phyloP scores from a whole-genome alignment of 2,113 vertebrate genomes.

The Danionella cerebrum region DNA sequence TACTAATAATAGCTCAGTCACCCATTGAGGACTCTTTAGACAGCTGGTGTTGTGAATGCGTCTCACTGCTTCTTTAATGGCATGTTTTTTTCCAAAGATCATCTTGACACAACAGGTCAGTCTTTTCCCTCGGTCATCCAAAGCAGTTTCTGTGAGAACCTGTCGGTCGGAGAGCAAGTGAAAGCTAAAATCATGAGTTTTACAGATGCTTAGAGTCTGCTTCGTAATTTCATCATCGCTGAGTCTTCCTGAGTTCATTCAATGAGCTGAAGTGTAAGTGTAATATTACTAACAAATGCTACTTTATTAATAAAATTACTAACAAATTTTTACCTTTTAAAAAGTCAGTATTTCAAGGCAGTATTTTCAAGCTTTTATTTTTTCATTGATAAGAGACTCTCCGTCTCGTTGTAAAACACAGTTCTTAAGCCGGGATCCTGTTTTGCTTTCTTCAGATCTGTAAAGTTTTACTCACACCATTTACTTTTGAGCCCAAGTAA shows the following conservation, averaged over 20 bases:
- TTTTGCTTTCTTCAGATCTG: too few relatives aligned
- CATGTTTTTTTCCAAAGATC: slow-evolving; percentile 30
- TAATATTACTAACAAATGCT: too few relatives aligned
- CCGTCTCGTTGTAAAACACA: too few relatives aligned
- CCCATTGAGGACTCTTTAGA: slow-evolving; percentile 32
- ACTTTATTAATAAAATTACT: too few relatives aligned
- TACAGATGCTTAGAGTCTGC: neutral
- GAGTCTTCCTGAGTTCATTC: neutral
- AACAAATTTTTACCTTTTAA: too few relatives aligned
- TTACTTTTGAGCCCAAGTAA: too few relatives aligned
- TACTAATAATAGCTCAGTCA: slow-evolving; percentile 52
- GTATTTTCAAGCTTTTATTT: too few relatives aligned
- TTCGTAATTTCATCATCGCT: neutral
- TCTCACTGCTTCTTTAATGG: slow-evolving; percentile 7
- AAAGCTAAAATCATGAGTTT: neutral
- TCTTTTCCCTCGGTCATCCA: slow-evolving; percentile 8
- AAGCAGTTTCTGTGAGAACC: neutral
- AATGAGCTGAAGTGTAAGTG: too few relatives aligned
- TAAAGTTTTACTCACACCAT: too few relatives aligned
- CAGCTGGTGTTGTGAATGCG: slow-evolving; percentile 53
- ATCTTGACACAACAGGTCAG: slow-evolving; percentile 27
- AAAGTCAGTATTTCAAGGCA: too few relatives aligned
- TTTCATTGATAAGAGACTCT: too few relatives aligned
- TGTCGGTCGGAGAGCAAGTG: neutral
- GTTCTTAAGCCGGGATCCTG: too few relatives aligned